Conservation (phyloP, 1,140 invertebrate genomes). For the Paralvinella palmiformis region DNA sequence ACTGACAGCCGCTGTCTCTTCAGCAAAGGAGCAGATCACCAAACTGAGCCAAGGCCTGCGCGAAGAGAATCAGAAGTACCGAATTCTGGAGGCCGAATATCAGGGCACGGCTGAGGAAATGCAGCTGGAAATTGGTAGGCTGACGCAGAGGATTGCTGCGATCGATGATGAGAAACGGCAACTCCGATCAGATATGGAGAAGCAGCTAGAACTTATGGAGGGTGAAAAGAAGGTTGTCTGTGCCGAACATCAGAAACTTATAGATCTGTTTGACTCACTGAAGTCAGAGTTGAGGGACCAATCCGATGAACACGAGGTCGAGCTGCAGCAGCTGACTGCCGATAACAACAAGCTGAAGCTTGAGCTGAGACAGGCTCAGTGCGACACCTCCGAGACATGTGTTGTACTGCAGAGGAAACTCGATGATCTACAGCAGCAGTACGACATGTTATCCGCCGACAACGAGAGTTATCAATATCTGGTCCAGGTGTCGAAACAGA, state of each 20-base stretch:
- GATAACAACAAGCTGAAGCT: slow-evolving; percentile 56
- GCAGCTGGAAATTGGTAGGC: not conserved
- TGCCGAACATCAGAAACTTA: not conserved
- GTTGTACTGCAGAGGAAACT: slow-evolving; percentile 30
- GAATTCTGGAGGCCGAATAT: slow-evolving; percentile 5
- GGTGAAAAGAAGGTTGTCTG: not conserved
- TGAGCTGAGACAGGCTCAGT: slow-evolving; percentile 24
- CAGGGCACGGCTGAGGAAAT: slow-evolving; percentile 7
- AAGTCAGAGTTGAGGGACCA: slow-evolving; percentile 14
- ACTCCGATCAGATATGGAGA: not conserved
- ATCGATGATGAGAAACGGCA: not conserved
- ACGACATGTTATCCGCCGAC: slow-evolving; percentile 68
- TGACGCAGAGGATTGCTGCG: not conserved
- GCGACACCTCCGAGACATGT: slow-evolving; percentile 21
- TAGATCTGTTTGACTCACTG: no score
- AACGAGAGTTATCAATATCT: slow-evolving; percentile 67
- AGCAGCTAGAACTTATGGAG: not conserved
- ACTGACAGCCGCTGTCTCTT: not conserved
- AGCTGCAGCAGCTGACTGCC: slow-evolving; percentile 51
- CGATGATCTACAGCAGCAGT: slow-evolving; percentile 37
- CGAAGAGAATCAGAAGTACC: not conserved
- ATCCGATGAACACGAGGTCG: slow-evolving; percentile 39
- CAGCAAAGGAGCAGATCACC: not conserved
- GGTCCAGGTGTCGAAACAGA: slow-evolving; percentile 41
- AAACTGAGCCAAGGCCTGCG: not conserved